These are phyloP conservation scores for Rutpela maculata DNA, from an alignment of 2,888 invertebrate genomes.

Conservation along the genomic window DNA sequence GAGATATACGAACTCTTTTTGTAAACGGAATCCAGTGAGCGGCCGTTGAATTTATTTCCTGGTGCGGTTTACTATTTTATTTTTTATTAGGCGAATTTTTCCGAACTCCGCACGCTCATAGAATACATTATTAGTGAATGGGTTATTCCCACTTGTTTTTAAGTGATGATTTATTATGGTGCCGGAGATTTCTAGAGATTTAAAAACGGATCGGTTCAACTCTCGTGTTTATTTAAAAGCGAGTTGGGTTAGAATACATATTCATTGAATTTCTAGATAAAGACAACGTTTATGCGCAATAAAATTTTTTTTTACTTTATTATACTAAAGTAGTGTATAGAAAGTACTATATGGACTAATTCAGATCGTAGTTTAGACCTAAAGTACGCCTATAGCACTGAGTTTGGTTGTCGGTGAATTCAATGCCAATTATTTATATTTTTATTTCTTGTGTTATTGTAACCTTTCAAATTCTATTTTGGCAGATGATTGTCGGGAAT, in stretches of 20 bases:
- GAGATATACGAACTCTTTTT: constrained; percentile 67
- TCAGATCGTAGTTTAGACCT: too few species aligned
- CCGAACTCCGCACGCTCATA: constrained; percentile 57
- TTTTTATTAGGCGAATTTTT: constrained; percentile 59
- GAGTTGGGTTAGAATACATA: not conserved
- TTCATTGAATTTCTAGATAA: not conserved
- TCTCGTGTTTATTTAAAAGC: not conserved
- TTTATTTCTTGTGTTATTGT: too few species aligned
- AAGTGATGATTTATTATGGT: constrained; percentile 6
- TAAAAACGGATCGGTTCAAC: not conserved
- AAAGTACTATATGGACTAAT: too few species aligned
- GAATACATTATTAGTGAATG: constrained; percentile 57
- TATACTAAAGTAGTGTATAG: too few species aligned
- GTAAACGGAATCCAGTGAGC: constrained; percentile 60
- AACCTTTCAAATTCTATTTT: too few species aligned
- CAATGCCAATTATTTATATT: too few species aligned
- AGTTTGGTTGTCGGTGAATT: too few species aligned
- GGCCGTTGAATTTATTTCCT: constrained; percentile 60
- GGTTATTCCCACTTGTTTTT: constrained; percentile 10
- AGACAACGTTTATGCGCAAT: too few species aligned
- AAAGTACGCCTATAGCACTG: too few species aligned
- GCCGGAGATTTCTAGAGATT: constrained; percentile 4
- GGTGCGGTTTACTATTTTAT: constrained; percentile 54
- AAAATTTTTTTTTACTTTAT: too few species aligned
- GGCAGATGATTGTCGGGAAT: too few species aligned